Base-by-base conservation (phyloP, 2,888 invertebrate genomes). In the Campoplex capitator region DNA sequence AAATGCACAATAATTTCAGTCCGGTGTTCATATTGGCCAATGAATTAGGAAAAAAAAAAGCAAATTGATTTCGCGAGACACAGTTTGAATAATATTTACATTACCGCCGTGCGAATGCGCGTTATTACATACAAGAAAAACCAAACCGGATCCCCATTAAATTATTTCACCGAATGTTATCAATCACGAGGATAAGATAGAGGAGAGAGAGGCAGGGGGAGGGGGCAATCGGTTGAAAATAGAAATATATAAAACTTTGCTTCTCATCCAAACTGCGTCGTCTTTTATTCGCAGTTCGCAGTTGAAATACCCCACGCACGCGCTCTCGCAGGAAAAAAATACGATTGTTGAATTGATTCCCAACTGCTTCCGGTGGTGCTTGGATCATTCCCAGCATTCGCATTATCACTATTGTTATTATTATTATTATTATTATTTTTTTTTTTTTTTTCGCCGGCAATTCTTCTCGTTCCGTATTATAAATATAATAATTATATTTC, bases 1-100 rank as follows among this genome's bases (percentile, higher is more conserved):
- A 8, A 9, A n/a, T 8, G 0, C 8, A 54, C 23, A 56, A 56
- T 56, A n/a, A 23, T 56, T 56, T 8, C 23, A 23, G 23, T 23
- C 23, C 23, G 23, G 23, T 23, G 0, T 23, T 23, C 23, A 23
- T 23, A 23, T 23, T 23, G 23, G 23, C 23, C 23, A 23, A 23
- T 23, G 23, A 23, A 23, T 23, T 23, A 23, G 23, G 23, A 23
- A 23, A 23, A 23, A 23, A 23, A 23, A 23, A 28, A 68, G 35
- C 58, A 51, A 80, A 75, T 58, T 70, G 68, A 38, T 38, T 58
- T 68, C 68, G 65, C 75, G 67, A 76, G 68, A 71, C 62, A 23
- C 23, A 67, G 70, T 18, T 42, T 13, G 71, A 80, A 86, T 73
- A 83, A 86, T 83, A 80, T 83, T 86, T 80, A 76, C 79, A n/a